phyloP scores from a whole-genome alignment of 2,888 invertebrate species.

The Allophyes oxyacanthae region DNA sequence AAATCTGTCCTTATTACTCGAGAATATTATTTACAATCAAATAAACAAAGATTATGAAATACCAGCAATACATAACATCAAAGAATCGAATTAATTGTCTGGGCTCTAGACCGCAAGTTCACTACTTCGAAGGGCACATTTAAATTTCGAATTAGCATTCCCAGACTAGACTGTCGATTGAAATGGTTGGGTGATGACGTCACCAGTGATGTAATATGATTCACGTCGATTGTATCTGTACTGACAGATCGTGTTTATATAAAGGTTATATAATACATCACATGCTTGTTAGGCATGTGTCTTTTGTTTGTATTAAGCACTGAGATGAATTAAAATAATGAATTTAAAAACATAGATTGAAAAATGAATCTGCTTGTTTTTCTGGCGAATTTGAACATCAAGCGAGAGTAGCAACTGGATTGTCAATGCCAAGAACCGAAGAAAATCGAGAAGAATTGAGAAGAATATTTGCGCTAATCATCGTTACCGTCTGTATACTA shows the following conservation, averaged over 20 bases:
- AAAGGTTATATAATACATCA: conserved; percentile 50
- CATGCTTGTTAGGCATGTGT: conserved; percentile 36
- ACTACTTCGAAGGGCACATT: conserved; percentile 77
- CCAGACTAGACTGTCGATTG: conserved; percentile 72
- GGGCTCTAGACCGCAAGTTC: conserved; percentile 58
- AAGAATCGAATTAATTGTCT: conserved; percentile 56
- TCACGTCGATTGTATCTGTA: conserved; percentile 60
- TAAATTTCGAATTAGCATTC: conserved; percentile 75
- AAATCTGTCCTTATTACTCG: conserved; percentile 43
- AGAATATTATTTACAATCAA: conserved; percentile 43
- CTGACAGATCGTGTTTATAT: conserved; percentile 57
- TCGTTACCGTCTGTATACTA: too few species aligned
- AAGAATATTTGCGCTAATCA: too few species aligned
- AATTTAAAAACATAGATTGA: too few species aligned
- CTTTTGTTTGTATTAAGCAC: conserved; percentile 33
- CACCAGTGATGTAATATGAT: conserved; percentile 82
- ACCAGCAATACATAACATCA: conserved; percentile 29
- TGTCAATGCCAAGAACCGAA: too few species aligned
- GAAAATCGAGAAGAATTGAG: too few species aligned
- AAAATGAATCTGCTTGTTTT: too few species aligned
- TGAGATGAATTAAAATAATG: conserved; percentile 1
- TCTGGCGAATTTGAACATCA: too few species aligned
- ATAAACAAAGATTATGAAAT: conserved; percentile 36
- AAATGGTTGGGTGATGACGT: conserved; percentile 78
- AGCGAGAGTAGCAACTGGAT: too few species aligned